Conservation (phyloP, 2,888 invertebrate species). For the Eilema sororculum region DNA sequence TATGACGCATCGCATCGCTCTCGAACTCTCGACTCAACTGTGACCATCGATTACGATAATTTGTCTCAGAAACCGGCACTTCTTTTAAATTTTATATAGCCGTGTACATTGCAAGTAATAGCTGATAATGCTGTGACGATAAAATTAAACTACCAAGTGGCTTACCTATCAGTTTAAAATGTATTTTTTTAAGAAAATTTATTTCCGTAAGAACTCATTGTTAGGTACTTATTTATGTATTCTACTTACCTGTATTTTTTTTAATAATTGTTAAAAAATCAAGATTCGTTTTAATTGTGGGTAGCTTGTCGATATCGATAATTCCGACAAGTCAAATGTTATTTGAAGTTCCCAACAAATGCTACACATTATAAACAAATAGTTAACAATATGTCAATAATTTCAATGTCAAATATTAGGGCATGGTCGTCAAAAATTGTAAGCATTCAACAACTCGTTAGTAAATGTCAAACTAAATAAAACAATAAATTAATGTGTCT, state of each 20-base stretch:
- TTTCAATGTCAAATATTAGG: too few species aligned
- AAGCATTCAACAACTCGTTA: too few species aligned
- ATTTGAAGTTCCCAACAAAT: not conserved
- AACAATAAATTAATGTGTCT: too few species aligned
- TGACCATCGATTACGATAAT: conserved; percentile 28
- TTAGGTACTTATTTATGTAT: too few species aligned
- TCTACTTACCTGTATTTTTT: too few species aligned
- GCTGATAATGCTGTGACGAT: not conserved
- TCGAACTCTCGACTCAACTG: conserved; percentile 39
- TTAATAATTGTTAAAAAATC: too few species aligned
- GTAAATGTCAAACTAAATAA: too few species aligned
- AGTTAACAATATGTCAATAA: too few species aligned
- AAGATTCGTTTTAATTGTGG: not conserved
- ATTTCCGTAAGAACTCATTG: not conserved
- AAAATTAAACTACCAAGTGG: not conserved
- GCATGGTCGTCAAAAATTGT: too few species aligned
- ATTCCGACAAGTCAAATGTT: not conserved
- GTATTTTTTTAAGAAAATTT: not conserved
- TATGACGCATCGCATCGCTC: conserved; percentile 75
- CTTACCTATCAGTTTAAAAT: not conserved
- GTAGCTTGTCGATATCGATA: not conserved
- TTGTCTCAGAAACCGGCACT: conserved; percentile 19
- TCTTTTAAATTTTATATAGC: not conserved
- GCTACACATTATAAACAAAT: not conserved
- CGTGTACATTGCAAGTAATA: not conserved